A percentile compares a stretch with the other conserved stretches of the same genome.
phyloP scores from a whole-genome alignment of 2,113 vertebrate species.

The Ranitomeya variabilis region DNA sequence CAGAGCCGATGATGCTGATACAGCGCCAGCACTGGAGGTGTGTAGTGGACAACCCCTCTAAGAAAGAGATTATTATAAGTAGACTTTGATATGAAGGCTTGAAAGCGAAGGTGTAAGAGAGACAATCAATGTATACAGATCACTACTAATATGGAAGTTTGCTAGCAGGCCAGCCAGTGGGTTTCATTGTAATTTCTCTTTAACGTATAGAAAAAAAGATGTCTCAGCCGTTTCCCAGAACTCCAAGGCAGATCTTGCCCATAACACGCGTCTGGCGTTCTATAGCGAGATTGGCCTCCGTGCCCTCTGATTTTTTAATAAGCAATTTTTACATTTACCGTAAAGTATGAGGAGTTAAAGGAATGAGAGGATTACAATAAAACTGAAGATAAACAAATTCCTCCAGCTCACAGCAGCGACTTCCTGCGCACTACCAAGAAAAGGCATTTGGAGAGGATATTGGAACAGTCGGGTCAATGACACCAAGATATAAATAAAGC shows the following conservation, averaged over 20 bases:
- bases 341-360: not conserved
- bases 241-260: not conserved
- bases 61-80: too few relatives aligned
- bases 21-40: too few relatives aligned
- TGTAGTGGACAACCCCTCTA: too few relatives aligned
- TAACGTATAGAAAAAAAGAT: not conserved
- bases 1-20: too few relatives aligned
- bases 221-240: not conserved
- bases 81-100: too few relatives aligned
- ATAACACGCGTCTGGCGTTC: not conserved
- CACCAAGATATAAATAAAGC: not conserved
- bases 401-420: not conserved
- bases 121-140: not conserved
- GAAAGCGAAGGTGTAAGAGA: not conserved
- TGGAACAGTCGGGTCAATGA: slow-evolving; percentile 9
- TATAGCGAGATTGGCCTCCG: not conserved
- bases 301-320: slow-evolving; percentile 12
- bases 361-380: slow-evolving; percentile 23
- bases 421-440: slow-evolving; percentile 11
- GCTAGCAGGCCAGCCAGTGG: not conserved
- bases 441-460: slow-evolving; percentile 3
- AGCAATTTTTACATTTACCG: slow-evolving; percentile 17
- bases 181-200: not conserved
- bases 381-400: slow-evolving; percentile 9
- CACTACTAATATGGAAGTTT: not conserved